Evolutionary conservation across 2,113 vertebrate species (phyloP), one percentile per base, ranked within the genome.

Genomic region (Neotoma lepida): DNA sequence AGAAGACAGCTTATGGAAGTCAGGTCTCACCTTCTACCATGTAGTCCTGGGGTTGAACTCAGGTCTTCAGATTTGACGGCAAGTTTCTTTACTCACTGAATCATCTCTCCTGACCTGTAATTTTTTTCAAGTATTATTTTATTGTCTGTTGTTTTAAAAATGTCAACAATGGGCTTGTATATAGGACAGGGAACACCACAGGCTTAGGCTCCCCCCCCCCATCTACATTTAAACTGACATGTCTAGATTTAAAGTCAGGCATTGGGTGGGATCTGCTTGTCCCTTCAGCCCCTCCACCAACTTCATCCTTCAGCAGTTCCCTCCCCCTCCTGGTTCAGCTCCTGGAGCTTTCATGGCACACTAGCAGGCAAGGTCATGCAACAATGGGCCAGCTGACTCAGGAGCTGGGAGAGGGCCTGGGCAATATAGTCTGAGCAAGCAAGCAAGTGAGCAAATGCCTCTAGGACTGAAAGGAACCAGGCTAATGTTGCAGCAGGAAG

Each of bases 351-450:
- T 77, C 88, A 33, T 18, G 61, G 18, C 58, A 28, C 18, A 51
- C n/a, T 61, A 82, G 76, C 51, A 86, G 91, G 88, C 46, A 18
- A 82, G 86, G 74, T 78, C 4, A 0, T 1, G 4, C 58, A 84
- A 80, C 73, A 86, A 87, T 71, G 74, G 81, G 4, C 1, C 13
- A 22, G 71, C 91, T 96, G 96, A 96, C 63, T 94, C 84, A 66
- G 84, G 68, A 61, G 78, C 63, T 28, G 51, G 68, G 90, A 91
- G 64, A 88, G 46, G 61, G 49, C 20, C 39, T 63, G 44, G 64
- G 33, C 6, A 76, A 68, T 18, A 6, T 0, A 0, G 44, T 85
- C 82, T 41, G n/a, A 58, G 71, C 46, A 26, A 51, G 77, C 35
- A 1, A 56, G 89, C 41, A 28, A 28, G 61, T 14, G n/a, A 70